Base-by-base conservation (phyloP, 2,113 vertebrate species). In the Hystrix cristata region DNA sequence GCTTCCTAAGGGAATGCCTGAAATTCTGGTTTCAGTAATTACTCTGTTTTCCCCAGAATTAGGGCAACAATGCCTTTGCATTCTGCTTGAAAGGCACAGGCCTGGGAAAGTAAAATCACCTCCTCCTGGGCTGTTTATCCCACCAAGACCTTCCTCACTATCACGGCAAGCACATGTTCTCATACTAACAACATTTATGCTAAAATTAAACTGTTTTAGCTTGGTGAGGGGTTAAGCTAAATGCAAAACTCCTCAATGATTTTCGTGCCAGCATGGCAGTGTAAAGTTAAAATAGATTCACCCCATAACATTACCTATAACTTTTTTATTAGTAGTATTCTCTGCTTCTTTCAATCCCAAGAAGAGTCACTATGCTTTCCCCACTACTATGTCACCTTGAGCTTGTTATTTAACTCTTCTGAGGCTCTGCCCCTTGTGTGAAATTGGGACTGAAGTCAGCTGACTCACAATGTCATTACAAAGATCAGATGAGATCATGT, bases 401-500 rank as follows among this genome's bases (percentile, higher is more conserved):
- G 55, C 60, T 51, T 65, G 93, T 65, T 64, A 48, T 87, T 80
- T 84, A 55, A 27, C 59, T 87, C 53, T 60, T 84, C 46, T 1
- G 69, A 82, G 84, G 48, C 76, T 48, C 79, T 60, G 57, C 48
- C 87, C 76, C 80, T 83, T 25, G 0, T 12, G 4, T 53, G 86
- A 67, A 89, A 89, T 74, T 3, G 15, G 60, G 62, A 10, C 16
- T n/a, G 92, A 93, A 59, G 83, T 84, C 71, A 81, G 84, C 95
- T 92, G 64, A 95, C 97, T 97, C 71, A 80, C 80, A 90, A 57
- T 81, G 90, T 94, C 92, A 95, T 81, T 43, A 55, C 29, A 29
- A 83, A 95, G 95, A 96, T 60, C 96, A 93, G 80, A 94, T 97
- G 97, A 98, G 96, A 82, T 96, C 48, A 97, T 90, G 96, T 97